Evolutionary conservation across 2,888 invertebrate genomes (phyloP), one percentile per base, ranked within the genome.

Genomic region (Netelia inedita): DNA sequence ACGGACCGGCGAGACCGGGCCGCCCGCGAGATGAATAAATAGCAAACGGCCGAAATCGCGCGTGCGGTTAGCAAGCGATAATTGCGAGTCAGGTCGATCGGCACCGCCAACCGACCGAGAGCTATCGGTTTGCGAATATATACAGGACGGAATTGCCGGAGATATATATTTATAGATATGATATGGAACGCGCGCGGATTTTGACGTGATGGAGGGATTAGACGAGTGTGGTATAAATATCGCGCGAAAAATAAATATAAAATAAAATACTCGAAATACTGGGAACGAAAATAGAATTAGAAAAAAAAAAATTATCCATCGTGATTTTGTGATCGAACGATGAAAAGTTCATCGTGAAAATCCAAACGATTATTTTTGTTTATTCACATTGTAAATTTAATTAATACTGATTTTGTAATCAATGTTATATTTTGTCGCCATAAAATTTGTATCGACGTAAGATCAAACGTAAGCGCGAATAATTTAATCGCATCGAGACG

Each of bases 11-110:
- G 59, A 72, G 57, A 23, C 11, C n/a, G 63, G 57, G 41, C 68
- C 72, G 74, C 82, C 84, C 71, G 85, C 80, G 85, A 85, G 90
- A 90, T 89, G 88, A 91, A 90, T 91, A 90, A 90, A 89, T 90
- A 89, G 88, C 88, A 89, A 85, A 85, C 83, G 66, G 74, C 85
- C 87, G 87, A 87, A 90, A 89, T 90, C 89, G 88, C 86, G 84
- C 84, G 83, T 88, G 87, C 86, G 86, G 87, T 86, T 75, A 75
- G 84, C 82, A 85, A 85, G 82, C 82, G 86, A 90, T 90, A 90
- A 90, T 90, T 89, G 89, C 87, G 87, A 87, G 88, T 88, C 86
- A 85, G 83, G 81, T 87, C 87, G 87, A 87, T 88, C 88, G 87
- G 82, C 86, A 79, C 65, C 74, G 80, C 73, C 81, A 85, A 87